Base-by-base conservation (phyloP, 1,140 invertebrate species). In the Muscidifurax raptorellus region DNA sequence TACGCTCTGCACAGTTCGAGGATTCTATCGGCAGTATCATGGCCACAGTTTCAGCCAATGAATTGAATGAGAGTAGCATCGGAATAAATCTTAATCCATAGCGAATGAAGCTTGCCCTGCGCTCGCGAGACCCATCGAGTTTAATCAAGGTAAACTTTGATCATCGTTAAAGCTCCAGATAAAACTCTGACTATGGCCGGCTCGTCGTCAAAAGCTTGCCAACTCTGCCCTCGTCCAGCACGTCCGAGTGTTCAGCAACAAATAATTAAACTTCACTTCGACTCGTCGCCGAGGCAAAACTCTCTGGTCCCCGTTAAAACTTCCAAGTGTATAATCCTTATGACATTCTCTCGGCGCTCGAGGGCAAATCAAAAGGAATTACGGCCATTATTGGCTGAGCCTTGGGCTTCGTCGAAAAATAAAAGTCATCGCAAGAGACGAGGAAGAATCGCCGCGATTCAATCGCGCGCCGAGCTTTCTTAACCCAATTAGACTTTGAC, bases 401-500 rank as follows among this genome's bases (percentile, higher is more conserved):
- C 30, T n/a, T 30, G 28, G 12, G 32, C 13, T 22, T 18, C 13
- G 47, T 12, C 47, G 6, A 36, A 40, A 30, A 74, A 74, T 32
- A 22, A 74, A n/a, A 40, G n/a, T 30, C 22, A 30, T 75, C 72
- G 18, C 32, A 13, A 5, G 25, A 72, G 30, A 32, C 2, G 69
- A 32, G 30, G 18, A 72, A 32, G 64, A 67, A 30, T 10, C 27
- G 5, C 28, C 27, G n/a, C 27, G 40, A 69, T 80, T 80, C 22
- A 69, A 80, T 80, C 52, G 66, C 30, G 12, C 71, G 32, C 59
- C 13, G 22, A 13, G 66, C 66, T 80, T 67, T 30, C 78, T 80
- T 80, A 69, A 80, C 78, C 28, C 44, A 82, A 82, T 82, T 82
- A 82, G 80, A 82, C 22, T 82, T 74, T 36, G 44, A 30, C 80